These are phyloP conservation scores for Acleris emargana DNA, from an alignment of 2,888 invertebrate species.

Conservation along the genomic window DNA sequence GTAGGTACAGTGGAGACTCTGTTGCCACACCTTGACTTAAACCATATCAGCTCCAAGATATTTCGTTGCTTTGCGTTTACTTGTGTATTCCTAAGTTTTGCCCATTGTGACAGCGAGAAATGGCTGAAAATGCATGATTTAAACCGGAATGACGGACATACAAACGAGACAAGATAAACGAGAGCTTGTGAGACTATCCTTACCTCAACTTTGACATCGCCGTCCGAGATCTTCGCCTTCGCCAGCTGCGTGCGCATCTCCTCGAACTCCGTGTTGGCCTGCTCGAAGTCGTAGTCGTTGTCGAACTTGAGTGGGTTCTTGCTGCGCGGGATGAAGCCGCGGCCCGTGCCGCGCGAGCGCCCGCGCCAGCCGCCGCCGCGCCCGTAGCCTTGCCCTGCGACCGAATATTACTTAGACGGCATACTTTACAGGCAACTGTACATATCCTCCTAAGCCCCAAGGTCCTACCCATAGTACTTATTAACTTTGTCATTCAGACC, in stretches of 20 bases:
- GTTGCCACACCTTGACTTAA: too few relatives aligned
- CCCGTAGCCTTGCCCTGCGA: conserved; percentile 71
- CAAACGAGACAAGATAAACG: not conserved
- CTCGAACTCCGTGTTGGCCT: conserved; percentile 98
- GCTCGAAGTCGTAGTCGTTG: conserved; percentile 99
- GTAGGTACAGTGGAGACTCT: too few relatives aligned
- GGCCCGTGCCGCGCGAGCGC: conserved; percentile 72
- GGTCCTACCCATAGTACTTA: too few relatives aligned
- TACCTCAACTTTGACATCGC: conserved; percentile 80
- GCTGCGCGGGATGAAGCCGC: conserved; percentile 75
- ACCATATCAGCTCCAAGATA: too few relatives aligned
- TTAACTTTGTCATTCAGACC: too few relatives aligned
- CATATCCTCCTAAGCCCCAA: too few relatives aligned
- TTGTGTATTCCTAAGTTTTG: too few relatives aligned
- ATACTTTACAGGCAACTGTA: too few relatives aligned
- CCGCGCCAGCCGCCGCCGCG: conserved; percentile 80
- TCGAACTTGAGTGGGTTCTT: conserved; percentile 95
- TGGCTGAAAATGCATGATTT: too few relatives aligned
- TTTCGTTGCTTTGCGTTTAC: too few relatives aligned
- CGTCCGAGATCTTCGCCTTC: conserved; percentile 90
- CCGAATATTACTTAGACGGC: conserved; percentile 19
- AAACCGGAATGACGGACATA: too few relatives aligned
- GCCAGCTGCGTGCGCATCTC: conserved; percentile 93
- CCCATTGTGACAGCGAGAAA: too few relatives aligned
- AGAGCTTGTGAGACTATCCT: not conserved